Evolutionary conservation across 1,140 invertebrate genomes (phyloP), one percentile per base, ranked within the genome.

Genomic region (Phthorimaea operculella): DNA sequence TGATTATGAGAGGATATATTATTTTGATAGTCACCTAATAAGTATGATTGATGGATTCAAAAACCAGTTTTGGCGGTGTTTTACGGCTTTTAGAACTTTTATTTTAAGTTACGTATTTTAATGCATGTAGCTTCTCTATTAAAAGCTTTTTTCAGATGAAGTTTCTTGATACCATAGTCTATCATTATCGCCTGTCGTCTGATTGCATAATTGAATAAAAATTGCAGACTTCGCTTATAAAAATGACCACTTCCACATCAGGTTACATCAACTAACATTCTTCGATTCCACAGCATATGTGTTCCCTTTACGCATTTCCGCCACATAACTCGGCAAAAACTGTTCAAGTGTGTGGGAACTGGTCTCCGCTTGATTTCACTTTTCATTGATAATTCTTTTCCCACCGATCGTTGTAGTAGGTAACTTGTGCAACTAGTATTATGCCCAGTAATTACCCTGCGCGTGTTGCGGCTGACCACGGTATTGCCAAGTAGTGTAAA

Each of bases 381-480:
- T 15, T 47, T 17, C 44, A 47, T 47, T 47, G 44, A 47, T 47
- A 47, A 47, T 47, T 47, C 44, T 47, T 47, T 47, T 47, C 44
- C 44, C 44, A 47, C 44, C 44, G 15, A 47, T 47, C 44, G 15
- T 14, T 47, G 44, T 47, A 47, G 44, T 39, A 28, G 21, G 21
- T 6, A n/a, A 39, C 44, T 47, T 47, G 44, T 47, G 44, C 15
- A 47, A 47, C 44, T 47, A 47, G 44, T 47, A 47, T 47, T 47
- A 47, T 39, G 36, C 8, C 12, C 44, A 17, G 44, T 47, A 17
- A 47, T 47, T 47, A 47, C 16, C 15, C 11, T n/a, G 1, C 16
- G n/a, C 36, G 36, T 39, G 21, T 39, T 39, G 36, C 36, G 8
- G 36, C 36, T 39, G 36, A n/a, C 36, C 36, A 39, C 36, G n/a